Evolutionary conservation across 2,113 vertebrate genomes (phyloP).

Genomic region (Chaenocephalus aceratus): DNA sequence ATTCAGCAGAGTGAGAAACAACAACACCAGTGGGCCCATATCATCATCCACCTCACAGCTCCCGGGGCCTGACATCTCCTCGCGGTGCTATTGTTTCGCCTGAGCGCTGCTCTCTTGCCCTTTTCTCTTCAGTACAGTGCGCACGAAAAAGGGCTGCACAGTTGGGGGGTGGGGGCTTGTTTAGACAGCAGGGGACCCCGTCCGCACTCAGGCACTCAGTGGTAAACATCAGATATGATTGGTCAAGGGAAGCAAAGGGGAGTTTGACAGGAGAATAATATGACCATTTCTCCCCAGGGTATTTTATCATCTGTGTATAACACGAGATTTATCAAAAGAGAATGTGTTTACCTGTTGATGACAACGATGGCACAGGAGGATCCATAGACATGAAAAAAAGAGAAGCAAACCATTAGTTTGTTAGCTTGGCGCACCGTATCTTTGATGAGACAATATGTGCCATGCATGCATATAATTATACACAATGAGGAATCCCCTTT

Average conservation of each 20-base stretch:
- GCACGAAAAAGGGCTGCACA: constrained; percentile 61
- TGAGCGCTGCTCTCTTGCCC: constrained; percentile 80
- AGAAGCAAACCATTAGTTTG: constrained; percentile 61
- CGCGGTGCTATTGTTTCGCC: constrained; percentile 78
- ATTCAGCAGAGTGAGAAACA: constrained; percentile 80
- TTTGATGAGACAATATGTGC: constrained; percentile 30
- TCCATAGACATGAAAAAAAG: constrained; percentile 62
- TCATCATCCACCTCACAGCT: constrained; percentile 80
- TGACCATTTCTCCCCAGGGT: constrained; percentile 42
- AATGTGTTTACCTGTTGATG: constrained; percentile 79
- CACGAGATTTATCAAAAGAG: constrained; percentile 32
- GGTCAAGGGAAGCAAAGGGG: constrained; percentile 63
- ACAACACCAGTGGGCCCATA: constrained; percentile 76
- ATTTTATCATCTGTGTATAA: constrained; percentile 55
- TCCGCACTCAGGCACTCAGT: constrained; percentile 49
- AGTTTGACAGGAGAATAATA: constrained; percentile 71
- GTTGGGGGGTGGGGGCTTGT: constrained; percentile 65
- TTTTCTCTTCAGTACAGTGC: constrained; percentile 75
- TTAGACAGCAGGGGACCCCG: constrained; percentile 71
- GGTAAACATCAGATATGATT: constrained; percentile 76
- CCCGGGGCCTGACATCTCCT: constrained; percentile 76
- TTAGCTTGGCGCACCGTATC: constrained; percentile 25
- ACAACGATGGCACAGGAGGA: constrained; percentile 43
- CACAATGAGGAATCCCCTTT: constrained; percentile 30
- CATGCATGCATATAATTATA: constrained; percentile 37